These are phyloP conservation scores for Phalacrocorax pelagicus DNA, from an alignment of 2,113 vertebrate species.

Conservation along the genomic window DNA sequence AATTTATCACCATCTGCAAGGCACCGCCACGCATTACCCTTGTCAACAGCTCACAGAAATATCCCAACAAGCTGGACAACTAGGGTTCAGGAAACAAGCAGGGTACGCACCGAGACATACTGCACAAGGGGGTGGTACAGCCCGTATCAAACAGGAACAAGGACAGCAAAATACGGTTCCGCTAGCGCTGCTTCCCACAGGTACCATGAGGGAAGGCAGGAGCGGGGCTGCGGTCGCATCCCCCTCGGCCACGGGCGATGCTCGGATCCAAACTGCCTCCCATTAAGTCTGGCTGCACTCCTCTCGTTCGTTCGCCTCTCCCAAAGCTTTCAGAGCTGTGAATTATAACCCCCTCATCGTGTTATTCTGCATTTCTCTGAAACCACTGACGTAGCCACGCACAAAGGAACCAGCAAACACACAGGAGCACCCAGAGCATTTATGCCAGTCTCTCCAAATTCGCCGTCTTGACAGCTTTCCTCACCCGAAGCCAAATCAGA, in stretches of 20 bases:
- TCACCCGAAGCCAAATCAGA: not conserved
- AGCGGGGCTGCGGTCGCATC: fast-evolving
- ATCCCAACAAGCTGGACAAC: not conserved
- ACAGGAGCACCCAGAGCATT: not conserved
- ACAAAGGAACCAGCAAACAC: not conserved
- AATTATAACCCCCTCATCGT: fast-evolving
- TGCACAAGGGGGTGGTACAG: not conserved
- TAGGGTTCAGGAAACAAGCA: not conserved
- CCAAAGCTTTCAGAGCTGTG: not conserved
- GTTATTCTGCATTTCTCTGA: not conserved
- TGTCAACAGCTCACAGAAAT: not conserved
- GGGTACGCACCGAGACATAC: not conserved
- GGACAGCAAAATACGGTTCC: not conserved
- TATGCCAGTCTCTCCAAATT: not conserved
- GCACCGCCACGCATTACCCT: not conserved
- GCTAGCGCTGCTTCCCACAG: not conserved
- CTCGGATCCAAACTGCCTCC: not conserved
- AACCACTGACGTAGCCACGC: fast-evolving
- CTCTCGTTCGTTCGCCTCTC: not conserved
- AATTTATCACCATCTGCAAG: not conserved
- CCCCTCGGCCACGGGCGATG: fast-evolving
- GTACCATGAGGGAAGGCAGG: not conserved
- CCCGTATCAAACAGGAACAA: not conserved
- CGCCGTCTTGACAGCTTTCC: not conserved
- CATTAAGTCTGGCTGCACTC: fast-evolving